Evolutionary conservation across 2,888 invertebrate genomes (phyloP).

Genomic region (Diarsia mendica): DNA sequence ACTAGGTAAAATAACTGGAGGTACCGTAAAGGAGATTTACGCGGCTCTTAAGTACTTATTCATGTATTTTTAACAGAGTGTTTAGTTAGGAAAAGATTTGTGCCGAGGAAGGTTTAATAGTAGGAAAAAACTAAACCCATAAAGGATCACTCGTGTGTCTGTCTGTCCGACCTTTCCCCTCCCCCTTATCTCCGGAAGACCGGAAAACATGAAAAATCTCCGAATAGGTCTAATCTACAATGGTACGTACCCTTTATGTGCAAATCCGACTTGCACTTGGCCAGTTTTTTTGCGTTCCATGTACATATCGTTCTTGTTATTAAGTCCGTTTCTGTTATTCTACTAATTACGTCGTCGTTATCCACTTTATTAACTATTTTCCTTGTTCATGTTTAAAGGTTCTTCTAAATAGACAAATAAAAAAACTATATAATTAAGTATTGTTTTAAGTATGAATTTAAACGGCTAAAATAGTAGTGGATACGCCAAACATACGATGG

Average conservation of each 20-base stretch:
- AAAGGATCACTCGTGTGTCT: too few relatives aligned
- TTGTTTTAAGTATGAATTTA: background rate
- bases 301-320: background rate
- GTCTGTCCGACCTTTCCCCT: too few relatives aligned
- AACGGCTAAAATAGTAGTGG: background rate
- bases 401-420: background rate
- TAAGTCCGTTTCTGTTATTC: background rate
- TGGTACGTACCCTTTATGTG: too few relatives aligned
- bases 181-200: too few relatives aligned
- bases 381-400: background rate
- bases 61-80: conserved; percentile 19
- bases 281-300: too few relatives aligned
- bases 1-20: background rate
- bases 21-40: background rate
- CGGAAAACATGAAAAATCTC: too few relatives aligned
- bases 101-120: background rate
- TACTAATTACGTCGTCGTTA: background rate
- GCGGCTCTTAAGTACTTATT: background rate
- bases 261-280: too few relatives aligned
- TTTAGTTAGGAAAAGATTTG: conserved; percentile 11
- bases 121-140: too few relatives aligned
- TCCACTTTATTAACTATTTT: background rate
- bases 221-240: too few relatives aligned
- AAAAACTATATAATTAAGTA: background rate
- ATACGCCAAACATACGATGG: background rate